A percentile compares a stretch with the other conserved stretches of the same genome.
These are phyloP conservation scores for Andrena camellia DNA, from an alignment of 2,888 invertebrate species.

Conservation along the genomic window DNA sequence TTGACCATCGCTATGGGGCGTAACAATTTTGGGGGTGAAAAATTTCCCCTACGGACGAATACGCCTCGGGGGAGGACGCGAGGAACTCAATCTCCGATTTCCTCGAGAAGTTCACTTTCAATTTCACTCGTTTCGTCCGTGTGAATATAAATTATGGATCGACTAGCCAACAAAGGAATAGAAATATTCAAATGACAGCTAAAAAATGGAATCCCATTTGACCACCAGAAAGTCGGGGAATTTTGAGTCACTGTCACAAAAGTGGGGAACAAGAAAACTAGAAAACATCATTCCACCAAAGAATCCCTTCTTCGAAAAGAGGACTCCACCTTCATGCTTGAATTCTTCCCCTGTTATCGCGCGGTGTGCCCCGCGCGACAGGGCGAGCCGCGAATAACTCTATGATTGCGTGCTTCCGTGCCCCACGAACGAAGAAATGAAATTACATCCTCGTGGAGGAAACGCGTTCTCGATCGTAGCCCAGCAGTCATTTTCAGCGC, in stretches of 20 bases:
- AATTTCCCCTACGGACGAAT: conserved; percentile 14
- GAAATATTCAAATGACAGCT: not conserved
- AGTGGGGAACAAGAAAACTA: no score
- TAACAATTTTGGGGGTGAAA: conserved; percentile 50
- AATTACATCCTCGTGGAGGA: not conserved
- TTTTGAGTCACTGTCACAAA: no score
- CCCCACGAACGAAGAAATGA: conserved; percentile 16
- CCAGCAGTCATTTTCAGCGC: conserved; percentile 20
- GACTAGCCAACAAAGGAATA: no score
- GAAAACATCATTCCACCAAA: no score
- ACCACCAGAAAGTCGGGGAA: no score
- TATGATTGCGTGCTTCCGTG: conserved; percentile 10
- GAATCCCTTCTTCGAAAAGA: not conserved
- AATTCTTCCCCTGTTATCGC: not conserved
- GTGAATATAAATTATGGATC: not conserved
- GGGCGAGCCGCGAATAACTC: not conserved
- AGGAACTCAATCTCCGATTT: conserved; percentile 23
- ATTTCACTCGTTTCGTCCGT: not conserved
- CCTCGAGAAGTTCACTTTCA: conserved; percentile 29
- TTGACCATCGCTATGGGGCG: conserved; percentile 34
- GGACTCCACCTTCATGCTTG: not conserved
- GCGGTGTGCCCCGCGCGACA: not conserved
- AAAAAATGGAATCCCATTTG: not conserved
- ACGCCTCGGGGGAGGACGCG: not conserved
- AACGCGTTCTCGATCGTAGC: conserved; percentile 6